Evolutionary conservation across 2,797 vertebrate species (phyloP).

Genomic region (Taeniopygia guttata): DNA sequence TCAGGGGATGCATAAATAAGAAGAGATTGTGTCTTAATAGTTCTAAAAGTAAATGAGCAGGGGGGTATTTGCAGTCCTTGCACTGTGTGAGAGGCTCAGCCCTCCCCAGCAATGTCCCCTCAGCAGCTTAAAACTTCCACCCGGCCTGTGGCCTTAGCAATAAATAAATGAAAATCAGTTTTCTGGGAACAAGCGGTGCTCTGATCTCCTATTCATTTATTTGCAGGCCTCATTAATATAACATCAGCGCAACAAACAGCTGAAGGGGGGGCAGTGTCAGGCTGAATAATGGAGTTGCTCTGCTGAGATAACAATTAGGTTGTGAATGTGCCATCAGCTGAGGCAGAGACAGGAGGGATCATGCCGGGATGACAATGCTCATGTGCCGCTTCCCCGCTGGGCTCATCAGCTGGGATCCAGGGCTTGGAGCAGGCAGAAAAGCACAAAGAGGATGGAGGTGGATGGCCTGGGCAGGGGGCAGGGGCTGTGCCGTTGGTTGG

Average conservation of each 20-base stretch:
- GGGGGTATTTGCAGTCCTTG: not conserved
- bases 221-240: constrained; percentile 81
- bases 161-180: constrained; percentile 71
- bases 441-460: constrained; percentile 23
- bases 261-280: constrained; percentile 75
- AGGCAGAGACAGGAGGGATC: constrained; percentile 68
- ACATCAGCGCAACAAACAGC: constrained; percentile 81
- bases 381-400: constrained; percentile 51
- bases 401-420: constrained; percentile 44
- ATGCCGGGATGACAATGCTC: constrained; percentile 48
- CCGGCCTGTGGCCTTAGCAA: constrained; percentile 41
- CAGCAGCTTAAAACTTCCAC: constrained; percentile 18
- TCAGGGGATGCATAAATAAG: fast-evolving
- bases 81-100: not conserved
- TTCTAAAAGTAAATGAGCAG: not conserved
- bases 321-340: constrained; percentile 76
- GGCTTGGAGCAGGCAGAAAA: not conserved
- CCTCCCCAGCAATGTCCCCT: not conserved
- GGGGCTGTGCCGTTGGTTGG: not conserved
- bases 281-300: constrained; percentile 80
- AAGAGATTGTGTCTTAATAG: not conserved
- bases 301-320: constrained; percentile 81
- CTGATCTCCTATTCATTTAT: constrained; percentile 75
- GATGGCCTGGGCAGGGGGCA: not conserved
- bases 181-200: constrained; percentile 68